Evolutionary conservation across 2,888 invertebrate genomes (phyloP), one percentile per base, ranked within the genome.

Genomic region (Andrena chrysosceles): DNA sequence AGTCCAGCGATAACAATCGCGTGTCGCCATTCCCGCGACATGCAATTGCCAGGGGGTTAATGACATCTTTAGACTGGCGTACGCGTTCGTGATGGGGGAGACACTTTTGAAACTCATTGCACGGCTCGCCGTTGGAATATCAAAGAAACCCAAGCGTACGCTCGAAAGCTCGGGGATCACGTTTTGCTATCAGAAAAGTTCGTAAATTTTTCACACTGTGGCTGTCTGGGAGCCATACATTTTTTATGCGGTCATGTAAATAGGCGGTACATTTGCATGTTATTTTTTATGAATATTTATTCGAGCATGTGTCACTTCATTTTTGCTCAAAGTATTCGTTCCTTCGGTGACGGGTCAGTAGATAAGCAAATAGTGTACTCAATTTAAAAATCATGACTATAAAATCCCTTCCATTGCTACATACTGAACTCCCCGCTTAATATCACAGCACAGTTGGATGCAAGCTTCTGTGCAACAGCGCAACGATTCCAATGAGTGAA

Each of bases 281-380:
- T 69, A 69, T 48, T 63, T 29, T 26, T 29, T 69, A 63, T 35
- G 59, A 77, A 71, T 71, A 80, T 79, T 78, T 68, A 77, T 77
- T 31, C 56, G 16, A 52, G 35, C 2, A 35, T 10, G 20, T 16
- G 26, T n/a, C 20, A 5, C 64, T 73, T 7, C 74, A 20, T 42
- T 66, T 20, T 20, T 8, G 3, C 8, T 1, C 64, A 2, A 59
- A 13, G 20, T 20, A 16, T 59, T 26, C 54, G 26, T 56, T 4
- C 10, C 54, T 13, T 54, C 10, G 23, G 1, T 42, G 42, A 42
- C 13, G 42, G 1, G 4, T 16, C 5, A 42, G 42, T 42, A 16
- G 42, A 42, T 42, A 42, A 16, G 16, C 42, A 16, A 42, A 42
- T 16, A 4, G 42, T 5, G 42, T 16, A 5, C 42, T 42, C 16